Evolutionary conservation across 2,113 vertebrate genomes (phyloP).

Genomic region (Cryptotis parvus): DNA sequence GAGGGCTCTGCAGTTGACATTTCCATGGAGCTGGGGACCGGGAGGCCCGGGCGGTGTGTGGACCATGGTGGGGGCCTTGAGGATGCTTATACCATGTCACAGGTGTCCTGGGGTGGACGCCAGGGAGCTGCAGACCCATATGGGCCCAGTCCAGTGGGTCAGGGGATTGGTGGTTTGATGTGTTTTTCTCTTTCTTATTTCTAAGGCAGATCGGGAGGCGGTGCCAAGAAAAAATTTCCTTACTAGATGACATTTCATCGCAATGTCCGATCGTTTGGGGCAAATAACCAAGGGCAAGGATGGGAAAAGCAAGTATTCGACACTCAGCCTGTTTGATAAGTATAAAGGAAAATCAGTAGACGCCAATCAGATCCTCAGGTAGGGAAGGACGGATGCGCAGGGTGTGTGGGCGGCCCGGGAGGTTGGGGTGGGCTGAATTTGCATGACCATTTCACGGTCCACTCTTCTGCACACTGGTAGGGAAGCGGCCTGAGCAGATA

Average conservation of each 20-base stretch:
- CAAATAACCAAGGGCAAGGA: conserved; percentile 99
- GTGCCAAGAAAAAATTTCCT: conserved; percentile 97
- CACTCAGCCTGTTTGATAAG: conserved; percentile 99
- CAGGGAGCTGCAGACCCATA: no score
- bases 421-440: not conserved
- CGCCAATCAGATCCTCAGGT: conserved; percentile 97
- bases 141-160: no score
- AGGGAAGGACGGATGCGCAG: conserved; percentile 57
- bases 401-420: accelerated
- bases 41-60: no score
- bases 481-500: not conserved
- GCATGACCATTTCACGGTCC: not conserved
- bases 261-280: conserved; percentile 99
- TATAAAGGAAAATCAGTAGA: conserved; percentile 99
- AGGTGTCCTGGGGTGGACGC: no score
- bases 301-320: conserved; percentile 99
- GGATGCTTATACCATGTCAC: no score
- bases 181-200: not conserved
- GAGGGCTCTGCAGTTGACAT: no score
- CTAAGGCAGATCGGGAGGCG: conserved; percentile 94
- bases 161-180: not conserved
- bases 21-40: no score
- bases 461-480: not conserved
- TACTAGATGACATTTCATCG: conserved; percentile 99
- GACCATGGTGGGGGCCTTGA: no score